Evolutionary conservation across 2,888 invertebrate genomes (phyloP), one percentile per base, ranked within the genome.

Genomic region (Agonopterix subpropinquella): DNA sequence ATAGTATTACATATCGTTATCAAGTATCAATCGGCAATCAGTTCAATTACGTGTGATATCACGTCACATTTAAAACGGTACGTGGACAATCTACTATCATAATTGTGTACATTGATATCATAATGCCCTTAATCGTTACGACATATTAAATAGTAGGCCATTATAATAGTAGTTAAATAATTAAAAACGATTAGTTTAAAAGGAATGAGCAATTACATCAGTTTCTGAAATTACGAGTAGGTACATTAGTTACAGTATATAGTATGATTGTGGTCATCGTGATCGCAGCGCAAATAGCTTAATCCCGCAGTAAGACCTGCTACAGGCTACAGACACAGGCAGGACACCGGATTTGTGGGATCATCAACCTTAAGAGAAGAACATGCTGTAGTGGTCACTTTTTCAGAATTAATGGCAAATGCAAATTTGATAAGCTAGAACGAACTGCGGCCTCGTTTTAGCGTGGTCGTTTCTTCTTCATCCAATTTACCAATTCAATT

Each of bases 271-370:
- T 13, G 44, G 44, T 37, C 43, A 44, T 41, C 44, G 44, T 28
- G 43, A 41, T 18, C 41, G 18, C 28, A 28, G 44, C 8, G 69
- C 7, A n/a, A 39, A 4, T 10, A 68, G 67, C 67, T 70, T 79
- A 79, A 81, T 82, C 78, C 73, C 61, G 59, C 55, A 57, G 65
- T 62, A 70, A 73, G 75, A 80, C 87, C 85, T 87, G 86, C 77
- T 67, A 59, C 62, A 65, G 73, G 86, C 77, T 67, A 59, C 62
- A 65, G 73, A 68, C 66, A 67, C 62, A 59, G 55, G 67, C 62
- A 59, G 55, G 64, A 59, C 57, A 62, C 58, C 67, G 79, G 86
- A 83, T 88, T 86, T 85, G 69, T 64, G 66, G 76, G 80, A 81
- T 78, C 77, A 77, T 76, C 70, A 69, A 71, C 71, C 70, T 67